phyloP scores from a whole-genome alignment of 2,113 vertebrate species.

The Dasyprocta punctata region DNA sequence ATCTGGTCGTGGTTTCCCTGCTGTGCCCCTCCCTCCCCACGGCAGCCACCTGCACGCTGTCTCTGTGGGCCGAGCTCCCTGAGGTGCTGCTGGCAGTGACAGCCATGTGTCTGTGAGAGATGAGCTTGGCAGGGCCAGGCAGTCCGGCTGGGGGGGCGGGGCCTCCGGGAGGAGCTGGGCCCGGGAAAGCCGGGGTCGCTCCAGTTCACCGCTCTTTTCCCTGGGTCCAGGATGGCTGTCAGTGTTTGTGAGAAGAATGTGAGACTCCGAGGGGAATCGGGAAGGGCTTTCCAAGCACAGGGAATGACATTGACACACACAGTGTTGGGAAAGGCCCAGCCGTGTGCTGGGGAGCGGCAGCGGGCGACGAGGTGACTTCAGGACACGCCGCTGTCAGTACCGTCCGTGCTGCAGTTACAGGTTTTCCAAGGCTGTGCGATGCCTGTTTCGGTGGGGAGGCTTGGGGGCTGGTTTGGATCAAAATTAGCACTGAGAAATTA shows the following conservation, averaged over 20 bases:
- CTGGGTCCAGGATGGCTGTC: neutral
- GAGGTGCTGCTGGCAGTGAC: neutral
- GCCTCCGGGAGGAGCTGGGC: neutral
- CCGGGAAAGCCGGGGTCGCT: neutral
- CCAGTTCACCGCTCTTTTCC: neutral
- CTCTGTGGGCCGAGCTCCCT: neutral
- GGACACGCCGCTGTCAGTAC: neutral
- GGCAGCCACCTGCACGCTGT: neutral
- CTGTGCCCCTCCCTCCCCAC: neutral
- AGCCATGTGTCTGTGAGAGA: no score
- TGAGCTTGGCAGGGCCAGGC: neutral
- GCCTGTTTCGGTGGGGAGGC: neutral
- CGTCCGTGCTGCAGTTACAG: neutral
- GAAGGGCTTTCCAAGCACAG: neutral
- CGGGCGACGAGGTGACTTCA: neutral
- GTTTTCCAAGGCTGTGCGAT: neutral
- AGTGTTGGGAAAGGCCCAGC: neutral
- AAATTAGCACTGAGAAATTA: constrained; percentile 34
- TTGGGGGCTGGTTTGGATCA: neutral
- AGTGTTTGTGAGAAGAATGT: neutral
- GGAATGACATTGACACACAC: neutral
- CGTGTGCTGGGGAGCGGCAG: neutral
- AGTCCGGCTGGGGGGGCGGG: no score
- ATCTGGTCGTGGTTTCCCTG: neutral
- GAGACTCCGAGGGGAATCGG: neutral